Base-by-base conservation (phyloP, 2,888 invertebrate species). In the Papilio demoleus region DNA sequence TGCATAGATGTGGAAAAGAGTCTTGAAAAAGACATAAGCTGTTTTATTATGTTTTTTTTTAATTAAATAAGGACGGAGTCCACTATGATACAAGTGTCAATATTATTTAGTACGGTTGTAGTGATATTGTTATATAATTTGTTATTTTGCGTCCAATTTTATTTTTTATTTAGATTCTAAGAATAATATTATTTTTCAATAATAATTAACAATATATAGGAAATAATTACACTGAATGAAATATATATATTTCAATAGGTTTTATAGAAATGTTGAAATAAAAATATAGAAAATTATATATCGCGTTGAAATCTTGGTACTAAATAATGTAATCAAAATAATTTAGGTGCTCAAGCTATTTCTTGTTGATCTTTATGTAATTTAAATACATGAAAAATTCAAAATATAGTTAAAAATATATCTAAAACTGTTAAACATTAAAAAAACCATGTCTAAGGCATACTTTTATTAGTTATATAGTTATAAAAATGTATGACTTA, bases 261-360 rank as follows among this genome's bases (percentile, higher is more conserved):
- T 61, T 40, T 40, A 50, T 31, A 62, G 40, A 61, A 36, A 19
- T 47, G 27, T 19, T 56, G 3, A 38, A 31, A 42, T 40, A 17
- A 9, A 19, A 40, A 58, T 53, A 27, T 65, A 65, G 17, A 19
- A 56, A 56, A 47, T 38, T 31, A 56, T 56, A 56, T 38, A 63
- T 40, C 31, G 36, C 22, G 56, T 56, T 64, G 36, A 66, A 63
- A 59, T 59, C 53, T 42, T 59, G 62, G 47, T 50, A 59, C 31
- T 58, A 22, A 60, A 70, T 65, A 67, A 47, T 19, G 40, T 72
- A 71, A 56, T 65, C 6, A 56, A 68, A 65, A 63, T 42, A 40
- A 58, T 6, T 42, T 62, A 67, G 62, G 62, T 67, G 67, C 62
- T 67, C 56, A 36, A 56, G 31, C 53, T 40, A 34, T 59, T 22